Evolutionary conservation across 2,797 vertebrate genomes (phyloP).

Genomic region (Poecilia picta): DNA sequence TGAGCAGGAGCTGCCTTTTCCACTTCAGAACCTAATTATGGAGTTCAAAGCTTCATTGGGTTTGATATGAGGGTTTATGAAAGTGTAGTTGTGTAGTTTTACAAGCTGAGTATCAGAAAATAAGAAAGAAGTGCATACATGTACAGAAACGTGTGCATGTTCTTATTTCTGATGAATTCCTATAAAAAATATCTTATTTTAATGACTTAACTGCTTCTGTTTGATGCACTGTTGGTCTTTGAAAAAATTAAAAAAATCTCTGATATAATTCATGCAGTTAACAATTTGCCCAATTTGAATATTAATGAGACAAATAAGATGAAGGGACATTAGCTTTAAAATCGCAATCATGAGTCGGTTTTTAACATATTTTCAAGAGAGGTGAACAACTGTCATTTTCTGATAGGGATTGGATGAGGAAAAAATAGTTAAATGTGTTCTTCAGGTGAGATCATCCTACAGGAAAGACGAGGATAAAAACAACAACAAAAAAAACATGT

Average conservation of each 20-base stretch:
- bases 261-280: too few species aligned
- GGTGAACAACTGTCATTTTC: neutral
- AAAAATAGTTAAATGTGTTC: neutral
- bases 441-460: neutral
- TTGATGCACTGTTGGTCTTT: neutral
- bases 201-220: neutral
- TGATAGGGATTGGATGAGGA: neutral
- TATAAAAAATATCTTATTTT: neutral
- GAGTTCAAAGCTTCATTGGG: neutral
- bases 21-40: constrained; percentile 3
- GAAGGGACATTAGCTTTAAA: neutral
- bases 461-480: neutral
- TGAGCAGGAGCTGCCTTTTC: neutral
- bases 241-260: neutral
- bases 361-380: neutral
- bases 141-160: neutral
- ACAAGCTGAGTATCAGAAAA: neutral
- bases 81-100: neutral
- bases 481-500: neutral
- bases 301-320: neutral
- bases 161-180: neutral
- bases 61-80: neutral
- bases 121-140: neutral
- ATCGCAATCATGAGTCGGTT: neutral
- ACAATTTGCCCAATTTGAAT: too few species aligned